Evolutionary conservation across 2,888 invertebrate genomes (phyloP), one percentile per base, ranked within the genome.

Genomic region (Elgonia sp.): DNA sequence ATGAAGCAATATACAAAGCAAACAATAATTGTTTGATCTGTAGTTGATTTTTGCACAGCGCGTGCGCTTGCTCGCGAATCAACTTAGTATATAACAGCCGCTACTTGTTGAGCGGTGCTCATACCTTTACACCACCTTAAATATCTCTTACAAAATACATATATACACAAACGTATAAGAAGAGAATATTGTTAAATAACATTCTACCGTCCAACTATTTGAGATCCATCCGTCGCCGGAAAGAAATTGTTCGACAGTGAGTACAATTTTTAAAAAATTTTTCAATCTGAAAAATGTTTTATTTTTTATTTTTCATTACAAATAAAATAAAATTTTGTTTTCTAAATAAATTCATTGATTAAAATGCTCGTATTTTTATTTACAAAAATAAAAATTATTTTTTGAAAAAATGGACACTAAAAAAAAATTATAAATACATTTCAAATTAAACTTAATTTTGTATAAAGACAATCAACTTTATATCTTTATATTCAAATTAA

Each of bases 31-130:
- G 81, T 84, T 73, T 79, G 37, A 70, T 82, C 65, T 76, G 70
- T 53, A 20, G 81, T 14, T 37, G 53, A 82, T 80, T 87, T 80
- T 29, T 29, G 29, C 37, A 89, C 42, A 53, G 88, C 93, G 93
- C 93, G 90, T 93, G 93, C 93, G 93, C 93, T 67, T 82, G 62
- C 82, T 77, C 87, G 88, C 80, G 76, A 90, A 90, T 89, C 89
- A 90, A 90, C 90, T 88, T 88, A 84, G 92, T 93, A 91, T 94
- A 94, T 94, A 94, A 94, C 94, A 92, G 94, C 93, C 92, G 93
- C 93, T 94, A 94, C 94, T 94, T 94, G 94, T 94, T 94, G 94
- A 94, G 91, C 94, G 89, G 91, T 92, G 91, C 91, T 92, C 94
- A 92, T 92, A 94, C 92, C 93, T 93, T 88, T 92, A 91, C 92